Evolutionary conservation across 2,113 vertebrate genomes (phyloP).

Genomic region (Sterna hirundo): DNA sequence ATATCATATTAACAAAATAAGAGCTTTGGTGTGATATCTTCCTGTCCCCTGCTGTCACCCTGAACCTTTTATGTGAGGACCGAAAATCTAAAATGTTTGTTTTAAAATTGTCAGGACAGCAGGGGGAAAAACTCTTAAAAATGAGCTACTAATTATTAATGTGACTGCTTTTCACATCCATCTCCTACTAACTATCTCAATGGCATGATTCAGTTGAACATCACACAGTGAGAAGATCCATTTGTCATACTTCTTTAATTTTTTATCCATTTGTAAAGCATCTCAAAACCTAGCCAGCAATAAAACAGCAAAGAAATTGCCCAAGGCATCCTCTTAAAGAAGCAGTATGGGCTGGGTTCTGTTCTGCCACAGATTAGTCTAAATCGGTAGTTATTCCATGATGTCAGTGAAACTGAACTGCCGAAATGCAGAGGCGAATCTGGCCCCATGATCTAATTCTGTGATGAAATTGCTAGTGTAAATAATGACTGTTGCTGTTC

Average conservation of each 20-base stretch:
- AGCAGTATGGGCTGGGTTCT: background rate
- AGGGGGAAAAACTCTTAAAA: background rate
- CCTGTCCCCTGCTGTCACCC: background rate
- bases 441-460: background rate
- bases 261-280: slow-evolving; percentile 53
- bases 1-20: background rate
- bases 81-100: background rate
- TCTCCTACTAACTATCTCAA: slow-evolving; percentile 50
- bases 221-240: slow-evolving; percentile 33
- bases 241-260: slow-evolving; percentile 60
- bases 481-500: slow-evolving; percentile 8
- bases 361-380: slow-evolving; percentile 3
- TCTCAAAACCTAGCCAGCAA: slow-evolving; percentile 34
- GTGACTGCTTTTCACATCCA: slow-evolving; percentile 40
- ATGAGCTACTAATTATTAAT: slow-evolving; percentile 50
- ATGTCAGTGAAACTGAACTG: slow-evolving; percentile 41
- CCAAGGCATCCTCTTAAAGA: slow-evolving; percentile 6
- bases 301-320: slow-evolving; percentile 14
- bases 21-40: background rate
- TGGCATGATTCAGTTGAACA: slow-evolving; percentile 50
- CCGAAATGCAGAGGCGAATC: slow-evolving; percentile 11
- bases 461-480: background rate
- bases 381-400: slow-evolving; percentile 25
- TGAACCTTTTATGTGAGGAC: background rate
- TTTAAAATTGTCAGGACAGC: background rate